These are phyloP conservation scores for Eidolon dupreanum DNA, from an alignment of 2,797 vertebrate species.

Conservation along the genomic window DNA sequence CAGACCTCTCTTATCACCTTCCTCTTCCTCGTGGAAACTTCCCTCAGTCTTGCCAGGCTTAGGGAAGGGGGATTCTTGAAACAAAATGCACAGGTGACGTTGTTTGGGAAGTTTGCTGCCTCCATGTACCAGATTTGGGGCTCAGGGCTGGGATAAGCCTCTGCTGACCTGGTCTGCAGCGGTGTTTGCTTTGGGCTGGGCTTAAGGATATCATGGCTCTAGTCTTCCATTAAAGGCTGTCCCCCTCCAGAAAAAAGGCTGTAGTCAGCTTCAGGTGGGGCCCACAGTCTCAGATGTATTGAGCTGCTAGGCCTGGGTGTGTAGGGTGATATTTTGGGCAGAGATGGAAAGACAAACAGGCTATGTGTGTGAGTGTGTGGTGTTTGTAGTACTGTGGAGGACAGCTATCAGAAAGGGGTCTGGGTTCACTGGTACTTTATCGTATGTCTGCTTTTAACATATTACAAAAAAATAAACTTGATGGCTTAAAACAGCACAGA, in stretches of 20 bases:
- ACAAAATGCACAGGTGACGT: neutral
- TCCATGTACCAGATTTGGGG: neutral
- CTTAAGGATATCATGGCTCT: neutral
- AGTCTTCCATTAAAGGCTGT: neutral
- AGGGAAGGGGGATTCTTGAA: neutral
- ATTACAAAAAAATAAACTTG: neutral
- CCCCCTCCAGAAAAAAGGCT: neutral
- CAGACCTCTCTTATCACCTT: neutral
- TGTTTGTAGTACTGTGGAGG: neutral
- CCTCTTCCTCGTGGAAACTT: neutral
- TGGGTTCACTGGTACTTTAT: neutral
- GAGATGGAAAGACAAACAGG: neutral
- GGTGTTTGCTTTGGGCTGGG: neutral
- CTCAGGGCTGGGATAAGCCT: neutral
- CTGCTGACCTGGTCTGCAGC: neutral
- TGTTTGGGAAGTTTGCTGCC: neutral
- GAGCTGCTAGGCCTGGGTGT: neutral
- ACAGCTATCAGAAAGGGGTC: neutral
- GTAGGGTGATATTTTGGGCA: neutral
- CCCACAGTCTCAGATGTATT: neutral
- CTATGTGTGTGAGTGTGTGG: neutral
- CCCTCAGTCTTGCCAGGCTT: neutral
- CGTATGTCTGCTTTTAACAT: neutral
- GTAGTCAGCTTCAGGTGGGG: neutral
- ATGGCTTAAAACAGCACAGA: neutral